Evolutionary conservation across 2,797 vertebrate genomes (phyloP).

Genomic region (Coilia nasus): DNA sequence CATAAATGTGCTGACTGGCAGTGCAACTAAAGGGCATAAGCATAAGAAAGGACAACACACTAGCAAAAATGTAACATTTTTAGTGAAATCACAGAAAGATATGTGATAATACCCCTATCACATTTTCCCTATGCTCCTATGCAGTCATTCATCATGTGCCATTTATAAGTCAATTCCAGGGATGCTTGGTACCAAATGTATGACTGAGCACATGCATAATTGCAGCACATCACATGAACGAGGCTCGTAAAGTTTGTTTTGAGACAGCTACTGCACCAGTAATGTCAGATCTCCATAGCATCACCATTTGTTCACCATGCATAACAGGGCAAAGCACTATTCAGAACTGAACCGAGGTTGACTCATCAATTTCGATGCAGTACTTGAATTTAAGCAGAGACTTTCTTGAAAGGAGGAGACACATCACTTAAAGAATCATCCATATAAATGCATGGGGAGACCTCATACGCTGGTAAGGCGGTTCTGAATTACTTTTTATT

Average conservation of each 20-base stretch:
- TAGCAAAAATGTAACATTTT: neutral
- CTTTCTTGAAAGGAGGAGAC: too few relatives aligned
- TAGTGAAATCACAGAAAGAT: neutral
- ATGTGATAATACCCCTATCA: neutral
- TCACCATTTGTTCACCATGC: too few relatives aligned
- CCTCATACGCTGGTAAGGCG: too few relatives aligned
- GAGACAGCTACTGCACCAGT: neutral
- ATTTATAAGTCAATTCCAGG: neutral
- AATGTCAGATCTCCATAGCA: neutral
- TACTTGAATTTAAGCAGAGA: too few relatives aligned
- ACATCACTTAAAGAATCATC: too few relatives aligned
- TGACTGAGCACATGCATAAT: neutral
- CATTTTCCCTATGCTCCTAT: neutral
- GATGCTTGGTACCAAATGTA: neutral
- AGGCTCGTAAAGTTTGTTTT: neutral
- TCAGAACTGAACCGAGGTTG: too few relatives aligned
- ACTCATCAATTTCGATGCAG: too few relatives aligned
- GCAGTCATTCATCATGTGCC: neutral
- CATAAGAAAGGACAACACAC: neutral
- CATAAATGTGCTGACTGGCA: neutral
- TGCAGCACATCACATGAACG: too few relatives aligned
- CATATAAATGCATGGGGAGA: too few relatives aligned
- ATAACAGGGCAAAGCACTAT: too few relatives aligned
- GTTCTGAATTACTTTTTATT: too few relatives aligned
- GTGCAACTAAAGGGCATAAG: neutral